phyloP scores from a whole-genome alignment of 2,888 invertebrate species.

The Baccha elongata region DNA sequence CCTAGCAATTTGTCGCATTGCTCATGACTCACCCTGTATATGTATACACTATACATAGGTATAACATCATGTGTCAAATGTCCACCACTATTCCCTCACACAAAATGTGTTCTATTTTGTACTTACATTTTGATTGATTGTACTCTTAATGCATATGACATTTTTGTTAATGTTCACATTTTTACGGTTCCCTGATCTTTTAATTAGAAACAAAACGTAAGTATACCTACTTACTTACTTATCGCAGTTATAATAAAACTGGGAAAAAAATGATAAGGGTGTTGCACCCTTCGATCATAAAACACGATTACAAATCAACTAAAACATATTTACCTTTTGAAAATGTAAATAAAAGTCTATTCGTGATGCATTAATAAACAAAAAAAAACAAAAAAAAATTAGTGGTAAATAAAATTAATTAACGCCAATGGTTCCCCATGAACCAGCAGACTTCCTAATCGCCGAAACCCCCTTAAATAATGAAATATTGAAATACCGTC shows the following conservation, averaged over 20 bases:
- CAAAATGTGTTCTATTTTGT: conserved; percentile 1
- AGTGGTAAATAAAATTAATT: conserved; percentile 61
- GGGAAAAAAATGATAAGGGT: conserved; percentile 36
- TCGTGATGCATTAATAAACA: not conserved
- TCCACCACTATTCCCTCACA: not conserved
- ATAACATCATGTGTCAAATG: not conserved
- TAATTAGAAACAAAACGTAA: conserved; percentile 63
- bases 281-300: conserved; percentile 42
- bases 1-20: too few species aligned
- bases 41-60: too few species aligned
- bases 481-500: conserved; percentile 48
- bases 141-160: conserved; percentile 40
- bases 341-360: conserved; percentile 45
- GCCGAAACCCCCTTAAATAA: conserved; percentile 44
- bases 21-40: too few species aligned
- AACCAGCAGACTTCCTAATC: conserved; percentile 40
- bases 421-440: conserved; percentile 31
- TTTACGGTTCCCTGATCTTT: conserved; percentile 63
- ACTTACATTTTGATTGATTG: conserved; percentile 55
- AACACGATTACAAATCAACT: conserved; percentile 53
- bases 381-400: not conserved
- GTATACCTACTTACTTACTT: too few species aligned
- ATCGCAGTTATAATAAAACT: too few species aligned
- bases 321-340: not conserved
- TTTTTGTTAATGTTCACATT: conserved; percentile 48